phyloP scores from a whole-genome alignment of 2,888 invertebrate species.

The Andrena dorsata region DNA sequence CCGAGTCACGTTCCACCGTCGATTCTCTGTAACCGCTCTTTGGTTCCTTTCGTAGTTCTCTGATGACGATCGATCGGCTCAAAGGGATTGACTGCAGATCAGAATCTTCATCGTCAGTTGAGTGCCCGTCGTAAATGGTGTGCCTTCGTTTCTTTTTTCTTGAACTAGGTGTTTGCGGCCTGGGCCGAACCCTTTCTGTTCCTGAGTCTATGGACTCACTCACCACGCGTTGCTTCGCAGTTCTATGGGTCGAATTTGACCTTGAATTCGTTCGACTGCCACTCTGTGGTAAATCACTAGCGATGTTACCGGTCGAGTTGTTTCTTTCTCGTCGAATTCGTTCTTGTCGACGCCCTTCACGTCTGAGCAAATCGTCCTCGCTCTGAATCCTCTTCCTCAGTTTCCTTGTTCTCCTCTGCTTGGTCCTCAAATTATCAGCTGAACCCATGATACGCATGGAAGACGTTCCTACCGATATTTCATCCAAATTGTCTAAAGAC shows the following conservation, averaged over 20 bases:
- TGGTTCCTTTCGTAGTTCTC: constrained; percentile 77
- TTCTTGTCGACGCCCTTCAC: constrained; percentile 77
- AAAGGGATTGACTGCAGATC: constrained; percentile 65
- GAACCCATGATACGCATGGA: constrained; percentile 78
- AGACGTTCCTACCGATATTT: constrained; percentile 75
- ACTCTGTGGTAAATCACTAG: constrained; percentile 21
- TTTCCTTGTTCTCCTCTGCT: constrained; percentile 74
- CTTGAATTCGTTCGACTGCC: constrained; percentile 30
- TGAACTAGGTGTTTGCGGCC: constrained; percentile 76
- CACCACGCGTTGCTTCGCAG: constrained; percentile 48
- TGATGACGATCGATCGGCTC: constrained; percentile 68
- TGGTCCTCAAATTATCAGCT: constrained; percentile 77
- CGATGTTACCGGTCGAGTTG: constrained; percentile 56
- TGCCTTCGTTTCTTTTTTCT: constrained; percentile 84
- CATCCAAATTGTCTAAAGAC: constrained; percentile 80
- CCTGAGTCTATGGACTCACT: constrained; percentile 61
- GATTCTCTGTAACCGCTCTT: constrained; percentile 76
- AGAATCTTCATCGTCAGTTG: constrained; percentile 85
- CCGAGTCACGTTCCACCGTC: constrained; percentile 49
- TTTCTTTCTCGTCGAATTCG: constrained; percentile 70
- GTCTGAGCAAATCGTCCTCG: constrained; percentile 78
- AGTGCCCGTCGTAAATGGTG: constrained; percentile 82
- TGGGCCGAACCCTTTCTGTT: constrained; percentile 63
- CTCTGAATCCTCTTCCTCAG: constrained; percentile 76
- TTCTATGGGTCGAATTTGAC: constrained; percentile 21